Percentiles rank a stretch among this genome's conserved stretches.
phyloP scores from a whole-genome alignment of 2,113 vertebrate species.

The Erpornis zantholeuca region DNA sequence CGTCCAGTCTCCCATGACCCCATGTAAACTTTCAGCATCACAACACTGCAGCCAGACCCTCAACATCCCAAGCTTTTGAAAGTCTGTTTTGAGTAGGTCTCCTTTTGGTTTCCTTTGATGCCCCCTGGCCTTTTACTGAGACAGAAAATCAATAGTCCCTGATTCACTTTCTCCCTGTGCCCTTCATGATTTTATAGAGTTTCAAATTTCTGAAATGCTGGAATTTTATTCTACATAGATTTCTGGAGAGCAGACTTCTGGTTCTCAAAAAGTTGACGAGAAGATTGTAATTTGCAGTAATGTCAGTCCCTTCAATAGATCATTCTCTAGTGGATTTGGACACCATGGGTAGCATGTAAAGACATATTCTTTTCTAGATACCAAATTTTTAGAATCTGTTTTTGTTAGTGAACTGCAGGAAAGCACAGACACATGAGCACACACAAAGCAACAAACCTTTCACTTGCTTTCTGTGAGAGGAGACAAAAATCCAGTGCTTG shows the following conservation, averaged over 20 bases:
- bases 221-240: not conserved
- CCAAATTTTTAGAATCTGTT: not conserved
- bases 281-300: not conserved
- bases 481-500: not conserved
- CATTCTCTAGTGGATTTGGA: not conserved
- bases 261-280: not conserved
- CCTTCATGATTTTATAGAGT: not conserved
- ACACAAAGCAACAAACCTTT: not conserved
- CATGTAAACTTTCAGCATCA: not conserved
- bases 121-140: not conserved
- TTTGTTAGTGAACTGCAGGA: not conserved
- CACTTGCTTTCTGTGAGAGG: not conserved
- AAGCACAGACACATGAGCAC: not conserved
- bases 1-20: accelerated
- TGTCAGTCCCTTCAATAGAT: not conserved
- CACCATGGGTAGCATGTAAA: not conserved
- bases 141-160: not conserved
- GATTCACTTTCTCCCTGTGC: not conserved
- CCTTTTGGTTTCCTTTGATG: not conserved
- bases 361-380: not conserved
- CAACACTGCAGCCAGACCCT: not conserved
- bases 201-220: not conserved
- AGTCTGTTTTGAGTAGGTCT: not conserved
- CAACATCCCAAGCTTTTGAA: not conserved
- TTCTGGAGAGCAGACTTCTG: not conserved